Conservation (phyloP, 2,113 vertebrate genomes). For the Gila orcuttii region DNA sequence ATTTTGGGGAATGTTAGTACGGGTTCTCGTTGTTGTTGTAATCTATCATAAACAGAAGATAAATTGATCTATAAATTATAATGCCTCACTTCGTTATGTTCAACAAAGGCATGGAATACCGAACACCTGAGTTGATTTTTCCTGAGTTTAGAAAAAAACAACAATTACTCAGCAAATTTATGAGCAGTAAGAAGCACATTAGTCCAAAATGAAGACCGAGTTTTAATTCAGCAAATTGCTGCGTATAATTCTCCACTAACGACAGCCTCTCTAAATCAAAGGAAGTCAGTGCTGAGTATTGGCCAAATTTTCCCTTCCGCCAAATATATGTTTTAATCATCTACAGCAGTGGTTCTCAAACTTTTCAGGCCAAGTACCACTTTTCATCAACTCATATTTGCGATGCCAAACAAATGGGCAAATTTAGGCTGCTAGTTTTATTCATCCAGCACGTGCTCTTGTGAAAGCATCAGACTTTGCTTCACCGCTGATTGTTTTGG, state of each 20-base stretch:
- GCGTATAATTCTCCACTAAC: conserved; percentile 46
- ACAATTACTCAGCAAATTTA: conserved; percentile 25
- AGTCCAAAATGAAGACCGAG: background rate
- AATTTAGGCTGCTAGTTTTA: background rate
- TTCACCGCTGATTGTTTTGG: conserved; percentile 24
- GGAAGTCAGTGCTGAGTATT: conserved; percentile 12
- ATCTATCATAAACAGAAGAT: background rate
- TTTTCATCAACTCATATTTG: conserved; percentile 18
- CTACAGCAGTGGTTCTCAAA: background rate
- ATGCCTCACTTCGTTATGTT: background rate
- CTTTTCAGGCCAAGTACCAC: conserved; percentile 26
- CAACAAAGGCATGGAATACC: background rate
- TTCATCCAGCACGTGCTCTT: conserved; percentile 13
- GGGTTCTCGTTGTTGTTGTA: background rate
- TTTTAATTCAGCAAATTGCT: conserved; percentile 54
- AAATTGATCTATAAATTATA: background rate
- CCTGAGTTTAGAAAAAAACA: background rate
- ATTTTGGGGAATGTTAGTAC: background rate
- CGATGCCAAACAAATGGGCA: background rate
- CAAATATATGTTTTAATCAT: conserved; percentile 35
- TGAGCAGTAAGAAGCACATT: background rate
- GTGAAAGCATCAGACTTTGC: conserved; percentile 1
- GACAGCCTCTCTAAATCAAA: conserved; percentile 41
- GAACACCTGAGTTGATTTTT: conserved; percentile 32
- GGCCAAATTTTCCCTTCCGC: conserved; percentile 18